Base-by-base conservation (phyloP, 2,888 invertebrate genomes). In the Callinectes sapidus region DNA sequence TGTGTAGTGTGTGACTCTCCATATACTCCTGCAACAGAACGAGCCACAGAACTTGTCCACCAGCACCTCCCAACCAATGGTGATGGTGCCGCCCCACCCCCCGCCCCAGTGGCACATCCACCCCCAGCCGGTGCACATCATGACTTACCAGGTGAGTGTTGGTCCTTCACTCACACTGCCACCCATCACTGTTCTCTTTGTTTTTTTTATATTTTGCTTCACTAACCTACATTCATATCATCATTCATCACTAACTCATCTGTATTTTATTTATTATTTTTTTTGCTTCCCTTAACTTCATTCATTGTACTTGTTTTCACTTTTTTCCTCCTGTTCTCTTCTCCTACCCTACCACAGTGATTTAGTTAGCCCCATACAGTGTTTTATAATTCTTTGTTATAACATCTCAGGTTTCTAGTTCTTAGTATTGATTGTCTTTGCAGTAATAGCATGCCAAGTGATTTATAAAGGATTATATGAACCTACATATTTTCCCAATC, bases 21-120 rank as follows among this genome's bases (percentile, higher is more conserved):
- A 48, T 48, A 10, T 48, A 48, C 10, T 48, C 10, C 0, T 48
- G 48, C 8, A 48, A 54, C 93, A 94, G 92, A 94, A 94, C 88
- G 94, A 94, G 89, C 94, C 94, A 0, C 94, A 94, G 87, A 94
- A 94, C 66, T 88, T 94, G 66, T 93, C 94, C 18, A 94, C 94
- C n/a, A 90, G 90, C 88, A 94, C 94, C 6, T 81, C 94, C 48
- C 94, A 94, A 85, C 92, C 94, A 13, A 92, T 94, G 90, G 94
- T 93, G 23, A 94, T 94, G 94, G 91, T 94, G 32, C 91, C 94
- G 0, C 92, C 94, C n/a, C 92, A 93, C 35, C 93, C 90, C 2
- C 92, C 92, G 1, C 91, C 93, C 39, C 93, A 93, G 77, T 94
- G 94, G 94, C 94, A 94, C 89, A 90, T 91, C 54, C 92, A 93